Base-by-base conservation (phyloP, 2,113 vertebrate genomes). In the Calyptommatus sinebrachiatus region DNA sequence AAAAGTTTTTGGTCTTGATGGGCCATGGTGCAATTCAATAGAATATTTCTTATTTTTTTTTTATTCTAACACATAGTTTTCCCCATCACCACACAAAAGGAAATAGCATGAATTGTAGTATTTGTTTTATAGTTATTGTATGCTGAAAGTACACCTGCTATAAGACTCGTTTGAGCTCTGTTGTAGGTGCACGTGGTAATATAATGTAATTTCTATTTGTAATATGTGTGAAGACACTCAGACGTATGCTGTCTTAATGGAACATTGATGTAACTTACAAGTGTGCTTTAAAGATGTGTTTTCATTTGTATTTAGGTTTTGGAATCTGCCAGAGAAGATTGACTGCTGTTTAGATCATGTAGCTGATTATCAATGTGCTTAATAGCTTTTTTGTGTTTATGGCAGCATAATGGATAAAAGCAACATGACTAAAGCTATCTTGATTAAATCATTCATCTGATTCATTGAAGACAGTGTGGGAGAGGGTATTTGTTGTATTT, bases 401-500 rank as follows among this genome's bases (percentile, higher is more conserved):
- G 79, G 82, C 81, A 78, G 29, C 26, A 41, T 73, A 71, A 26
- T 46, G 71, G 77, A 26, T 76, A 68, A 78, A 48, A 79, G 71
- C 68, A 79, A 45, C 22, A 76, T 76, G 71, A 72, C 74, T 70
- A 80, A 71, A 69, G 66, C 68, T 70, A 28, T 65, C 61, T 31
- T 72, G 68, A 80, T 81, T 72, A 88, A 73, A 75, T 73, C 71
- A 85, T 82, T 79, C 68, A 35, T 79, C 12, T 76, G 29, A 73
- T 81, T 75, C 62, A 85, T 85, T 70, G 81, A 76, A 65, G 35
- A 76, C 65, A 75, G 12, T 66, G 77, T 78, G 24, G 63, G 41
- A 73, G 63, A 71, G 50, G 77, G 60, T 69, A 62, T 70, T 78
- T 20, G 31, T 77, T 71, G 24, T 41, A 67, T 66, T 28, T 48